Evolutionary conservation across 2,797 vertebrate genomes (phyloP).

Genomic region (Buphagus erythrorhynchus): DNA sequence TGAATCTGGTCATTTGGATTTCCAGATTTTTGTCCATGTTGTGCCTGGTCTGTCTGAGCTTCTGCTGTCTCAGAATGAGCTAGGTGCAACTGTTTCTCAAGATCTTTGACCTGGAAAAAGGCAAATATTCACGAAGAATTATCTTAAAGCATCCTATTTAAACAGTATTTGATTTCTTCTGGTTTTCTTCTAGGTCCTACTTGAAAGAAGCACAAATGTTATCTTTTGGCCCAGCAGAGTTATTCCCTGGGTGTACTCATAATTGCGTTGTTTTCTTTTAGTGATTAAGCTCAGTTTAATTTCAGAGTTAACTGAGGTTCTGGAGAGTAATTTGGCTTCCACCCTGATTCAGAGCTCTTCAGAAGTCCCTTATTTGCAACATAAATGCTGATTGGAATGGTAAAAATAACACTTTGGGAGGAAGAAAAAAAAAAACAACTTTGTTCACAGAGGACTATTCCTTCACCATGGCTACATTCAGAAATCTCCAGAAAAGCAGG

Average conservation of each 20-base stretch:
- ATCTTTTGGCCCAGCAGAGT: background rate
- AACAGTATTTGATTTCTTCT: background rate
- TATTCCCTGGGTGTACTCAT: background rate
- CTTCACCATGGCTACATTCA: background rate
- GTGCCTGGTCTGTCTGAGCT: slow-evolving; percentile 66
- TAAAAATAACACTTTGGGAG: fast-evolving
- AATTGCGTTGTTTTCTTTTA: background rate
- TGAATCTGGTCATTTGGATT: slow-evolving; percentile 67
- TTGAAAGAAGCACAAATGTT: background rate
- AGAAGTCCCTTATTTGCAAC: background rate
- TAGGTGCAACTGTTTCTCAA: slow-evolving; percentile 78
- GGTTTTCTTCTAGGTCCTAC: background rate
- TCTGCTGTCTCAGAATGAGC: slow-evolving; percentile 66
- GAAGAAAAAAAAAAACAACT: background rate
- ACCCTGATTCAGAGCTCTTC: background rate
- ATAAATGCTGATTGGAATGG: background rate
- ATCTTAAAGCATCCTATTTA: background rate
- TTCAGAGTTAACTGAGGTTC: background rate
- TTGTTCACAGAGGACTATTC: background rate
- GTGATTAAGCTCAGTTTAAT: background rate
- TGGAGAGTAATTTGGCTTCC: background rate
- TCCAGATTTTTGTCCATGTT: slow-evolving; percentile 65
- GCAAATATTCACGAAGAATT: background rate
- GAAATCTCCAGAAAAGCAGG: background rate
- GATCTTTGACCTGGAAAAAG: slow-evolving; percentile 73